Evolutionary conservation across 92 coral and sea anemone genomes (phyloP).

Genomic region (Epizoanthus illoricatus): DNA sequence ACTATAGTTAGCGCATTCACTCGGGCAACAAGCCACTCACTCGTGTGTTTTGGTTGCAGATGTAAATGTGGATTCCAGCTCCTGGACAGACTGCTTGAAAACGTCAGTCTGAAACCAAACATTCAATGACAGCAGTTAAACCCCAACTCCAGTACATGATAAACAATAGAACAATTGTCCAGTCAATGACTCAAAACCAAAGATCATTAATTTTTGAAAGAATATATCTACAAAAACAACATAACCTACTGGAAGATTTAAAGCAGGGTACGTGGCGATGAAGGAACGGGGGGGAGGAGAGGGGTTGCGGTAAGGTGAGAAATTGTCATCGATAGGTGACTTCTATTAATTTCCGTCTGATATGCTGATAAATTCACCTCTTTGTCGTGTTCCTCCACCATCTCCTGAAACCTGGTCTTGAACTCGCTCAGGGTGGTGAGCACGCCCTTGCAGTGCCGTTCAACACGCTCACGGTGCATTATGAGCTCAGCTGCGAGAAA

Average conservation of each 20-base stretch:
- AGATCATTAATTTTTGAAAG: too few species aligned
- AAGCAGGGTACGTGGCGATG: too few species aligned
- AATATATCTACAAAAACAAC: too few species aligned
- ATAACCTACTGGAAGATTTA: too few species aligned
- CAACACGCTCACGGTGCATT: constrained; percentile 95
- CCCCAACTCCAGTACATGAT: not conserved
- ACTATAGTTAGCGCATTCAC: not conserved
- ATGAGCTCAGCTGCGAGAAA: constrained; percentile 81
- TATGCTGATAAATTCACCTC: constrained; percentile 64
- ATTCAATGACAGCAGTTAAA: not conserved
- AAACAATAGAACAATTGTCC: not conserved
- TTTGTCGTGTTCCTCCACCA: constrained; percentile 97
- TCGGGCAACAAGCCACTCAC: constrained; percentile 47
- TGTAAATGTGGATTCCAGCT: constrained; percentile 91
- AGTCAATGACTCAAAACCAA: not conserved
- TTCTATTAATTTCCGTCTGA: not conserved
- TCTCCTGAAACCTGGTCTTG: constrained; percentile 87
- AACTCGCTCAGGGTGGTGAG: constrained; percentile 80
- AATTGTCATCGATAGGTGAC: too few species aligned
- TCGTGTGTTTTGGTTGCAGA: constrained; percentile 98
- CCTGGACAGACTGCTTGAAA: constrained; percentile 92
- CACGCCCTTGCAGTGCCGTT: constrained; percentile 94
- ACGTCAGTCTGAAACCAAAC: constrained; percentile 73
- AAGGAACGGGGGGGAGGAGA: too few species aligned
- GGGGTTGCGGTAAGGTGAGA: too few species aligned